These are phyloP conservation scores for Cotesia congregata DNA, from an alignment of 2,888 invertebrate genomes.

Conservation along the genomic window DNA sequence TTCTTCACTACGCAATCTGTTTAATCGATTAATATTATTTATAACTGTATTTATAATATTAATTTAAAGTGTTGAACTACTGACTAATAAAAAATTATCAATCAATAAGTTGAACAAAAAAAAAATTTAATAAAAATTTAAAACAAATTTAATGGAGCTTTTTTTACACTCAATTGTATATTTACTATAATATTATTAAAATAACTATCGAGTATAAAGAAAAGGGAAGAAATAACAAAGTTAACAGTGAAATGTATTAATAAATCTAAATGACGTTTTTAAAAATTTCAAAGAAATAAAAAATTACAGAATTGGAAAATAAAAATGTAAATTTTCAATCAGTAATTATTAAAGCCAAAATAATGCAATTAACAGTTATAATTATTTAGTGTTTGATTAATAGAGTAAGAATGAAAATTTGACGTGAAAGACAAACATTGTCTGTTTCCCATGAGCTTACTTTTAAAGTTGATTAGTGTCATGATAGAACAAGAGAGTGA, in stretches of 20 bases:
- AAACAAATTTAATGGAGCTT: too few relatives aligned
- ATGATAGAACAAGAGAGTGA: constrained; percentile 9
- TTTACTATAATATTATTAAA: too few relatives aligned
- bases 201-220: background rate
- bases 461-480: constrained; percentile 42
- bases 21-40: background rate
- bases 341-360: constrained; percentile 50
- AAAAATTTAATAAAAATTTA: too few relatives aligned
- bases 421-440: constrained; percentile 30
- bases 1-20: background rate
- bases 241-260: too few relatives aligned
- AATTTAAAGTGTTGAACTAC: too few relatives aligned
- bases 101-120: too few relatives aligned
- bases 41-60: background rate
- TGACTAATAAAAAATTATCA: too few relatives aligned
- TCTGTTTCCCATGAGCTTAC: constrained; percentile 40
- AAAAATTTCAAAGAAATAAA: constrained; percentile 54
- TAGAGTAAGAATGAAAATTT: constrained; percentile 12
- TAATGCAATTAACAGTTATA: constrained; percentile 49
- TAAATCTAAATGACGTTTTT: too few relatives aligned
- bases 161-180: too few relatives aligned
- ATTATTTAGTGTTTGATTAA: constrained; percentile 10
- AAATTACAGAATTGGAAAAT: constrained; percentile 59
- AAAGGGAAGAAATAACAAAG: constrained; percentile 22
- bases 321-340: constrained; percentile 62